These are phyloP conservation scores for Plecturocebus donacophilus DNA, from an alignment of 2,113 vertebrate species.

Conservation along the genomic window DNA sequence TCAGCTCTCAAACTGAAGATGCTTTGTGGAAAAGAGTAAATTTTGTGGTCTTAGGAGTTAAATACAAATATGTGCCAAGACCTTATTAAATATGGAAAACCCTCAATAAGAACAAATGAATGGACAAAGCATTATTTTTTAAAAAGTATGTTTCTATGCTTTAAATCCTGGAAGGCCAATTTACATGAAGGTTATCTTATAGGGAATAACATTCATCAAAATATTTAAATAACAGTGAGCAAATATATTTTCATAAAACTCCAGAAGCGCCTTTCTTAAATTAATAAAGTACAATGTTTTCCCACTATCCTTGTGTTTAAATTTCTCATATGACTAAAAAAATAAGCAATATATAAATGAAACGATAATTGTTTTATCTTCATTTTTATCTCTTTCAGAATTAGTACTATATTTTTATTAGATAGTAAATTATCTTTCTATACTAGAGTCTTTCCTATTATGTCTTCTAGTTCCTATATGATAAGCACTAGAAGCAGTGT, in stretches of 20 bases:
- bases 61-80: not conserved
- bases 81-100: not conserved
- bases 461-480: conserved; percentile 37
- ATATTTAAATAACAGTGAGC: not conserved
- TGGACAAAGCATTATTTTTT: not conserved
- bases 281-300: not conserved
- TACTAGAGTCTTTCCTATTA: not conserved
- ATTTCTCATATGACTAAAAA: not conserved
- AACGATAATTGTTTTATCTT: not conserved
- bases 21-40: not conserved
- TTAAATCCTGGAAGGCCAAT: not conserved
- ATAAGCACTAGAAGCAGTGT: conserved; percentile 41
- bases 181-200: not conserved
- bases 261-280: not conserved
- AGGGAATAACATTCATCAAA: not conserved
- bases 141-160: not conserved
- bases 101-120: not conserved
- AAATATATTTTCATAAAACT: not conserved
- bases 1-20: not conserved
- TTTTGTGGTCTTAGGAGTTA: not conserved
- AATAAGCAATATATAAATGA: not conserved
- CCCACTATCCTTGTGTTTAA: not conserved
- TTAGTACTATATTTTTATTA: not conserved
- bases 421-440: not conserved
- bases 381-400: not conserved